phyloP scores from a whole-genome alignment of 2,888 invertebrate genomes.

The Serripes groenlandicus region DNA sequence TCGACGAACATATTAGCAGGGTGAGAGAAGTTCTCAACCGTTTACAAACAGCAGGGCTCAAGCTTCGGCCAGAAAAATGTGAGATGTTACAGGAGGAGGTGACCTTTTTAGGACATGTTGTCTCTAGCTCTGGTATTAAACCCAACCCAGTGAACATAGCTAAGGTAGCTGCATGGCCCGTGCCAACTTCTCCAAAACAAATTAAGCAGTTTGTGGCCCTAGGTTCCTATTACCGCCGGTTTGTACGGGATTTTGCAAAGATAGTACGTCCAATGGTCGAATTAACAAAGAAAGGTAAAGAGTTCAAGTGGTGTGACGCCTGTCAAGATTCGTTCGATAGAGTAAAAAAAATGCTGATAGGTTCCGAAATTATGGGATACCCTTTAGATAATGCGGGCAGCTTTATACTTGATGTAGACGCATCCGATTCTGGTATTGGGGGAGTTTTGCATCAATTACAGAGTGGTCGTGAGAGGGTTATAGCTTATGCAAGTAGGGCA shows the following conservation, averaged over 20 bases:
- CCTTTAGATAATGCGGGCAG: constrained; percentile 24
- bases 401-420: constrained; percentile 58
- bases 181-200: constrained; percentile 15
- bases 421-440: constrained; percentile 52
- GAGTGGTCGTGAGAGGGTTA: not conserved
- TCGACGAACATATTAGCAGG: constrained; percentile 23
- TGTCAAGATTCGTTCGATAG: constrained; percentile 15
- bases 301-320: constrained; percentile 1
- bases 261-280: constrained; percentile 18
- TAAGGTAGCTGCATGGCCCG: constrained; percentile 25
- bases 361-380: constrained; percentile 28
- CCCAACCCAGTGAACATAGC: constrained; percentile 31
- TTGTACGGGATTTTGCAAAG: constrained; percentile 26
- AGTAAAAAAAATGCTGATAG: constrained; percentile 5
- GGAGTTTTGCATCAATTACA: constrained; percentile 56
- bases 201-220: constrained; percentile 35
- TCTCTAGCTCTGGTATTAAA: constrained; percentile 20
- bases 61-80: constrained; percentile 26
- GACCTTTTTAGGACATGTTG: constrained; percentile 35
- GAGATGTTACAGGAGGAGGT: constrained; percentile 29
- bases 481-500: not conserved
- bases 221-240: constrained; percentile 25
- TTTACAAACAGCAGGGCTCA: constrained; percentile 19
- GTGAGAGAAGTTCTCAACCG: constrained; percentile 17
- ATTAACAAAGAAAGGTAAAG: constrained; percentile 5